These are phyloP conservation scores for Clarias magur DNA, from an alignment of 2,113 vertebrate genomes.

Conservation along the genomic window DNA sequence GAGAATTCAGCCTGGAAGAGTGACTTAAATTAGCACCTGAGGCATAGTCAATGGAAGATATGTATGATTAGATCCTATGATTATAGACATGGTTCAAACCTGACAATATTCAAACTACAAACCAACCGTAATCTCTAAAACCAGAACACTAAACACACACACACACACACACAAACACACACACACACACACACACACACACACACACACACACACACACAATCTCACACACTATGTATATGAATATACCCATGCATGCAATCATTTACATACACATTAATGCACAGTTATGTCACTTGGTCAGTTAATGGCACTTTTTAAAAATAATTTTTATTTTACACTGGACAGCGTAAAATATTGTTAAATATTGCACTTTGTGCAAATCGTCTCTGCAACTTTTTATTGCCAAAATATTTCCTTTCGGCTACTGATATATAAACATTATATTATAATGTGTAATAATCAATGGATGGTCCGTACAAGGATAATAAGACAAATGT, in stretches of 20 bases:
- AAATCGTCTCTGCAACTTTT: not conserved
- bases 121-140: not conserved
- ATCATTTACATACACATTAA: not conserved
- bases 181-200: not conserved
- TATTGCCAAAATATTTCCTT: not conserved
- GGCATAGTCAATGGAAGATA: not conserved
- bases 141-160: not conserved
- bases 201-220: not conserved
- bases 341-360: not conserved
- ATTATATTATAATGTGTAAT: not conserved
- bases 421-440: not conserved
- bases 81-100: not conserved
- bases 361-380: not conserved
- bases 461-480: not conserved
- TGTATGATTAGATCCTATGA: too few relatives aligned
- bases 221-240: not conserved
- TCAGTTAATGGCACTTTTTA: not conserved
- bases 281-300: not conserved
- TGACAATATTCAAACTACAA: not conserved
- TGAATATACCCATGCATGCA: not conserved
- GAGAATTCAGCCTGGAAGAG: not conserved
- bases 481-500: not conserved
- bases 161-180: not conserved
- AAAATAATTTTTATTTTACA: not conserved
- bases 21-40: not conserved